A percentile compares a stretch with the other conserved stretches of the same genome.
phyloP scores from a whole-genome alignment of 2,113 vertebrate species.

The Lagopus muta region DNA sequence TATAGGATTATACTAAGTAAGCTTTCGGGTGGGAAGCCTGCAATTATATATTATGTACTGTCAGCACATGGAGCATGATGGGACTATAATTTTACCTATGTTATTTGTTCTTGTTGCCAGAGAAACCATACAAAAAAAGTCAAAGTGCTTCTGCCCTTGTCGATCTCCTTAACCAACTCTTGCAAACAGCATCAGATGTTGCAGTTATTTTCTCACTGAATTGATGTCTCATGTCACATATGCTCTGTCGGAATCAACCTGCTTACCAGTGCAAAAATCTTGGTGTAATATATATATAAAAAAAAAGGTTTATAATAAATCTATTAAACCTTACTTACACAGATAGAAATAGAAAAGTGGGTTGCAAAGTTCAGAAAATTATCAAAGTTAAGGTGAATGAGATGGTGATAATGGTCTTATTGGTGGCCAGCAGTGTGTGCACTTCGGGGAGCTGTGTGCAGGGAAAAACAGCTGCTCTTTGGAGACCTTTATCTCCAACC shows the following conservation, averaged over 20 bases:
- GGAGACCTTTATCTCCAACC: neutral
- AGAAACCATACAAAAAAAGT: slow-evolving; percentile 64
- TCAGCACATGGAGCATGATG: slow-evolving; percentile 46
- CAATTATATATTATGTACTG: slow-evolving; percentile 56
- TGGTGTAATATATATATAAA: neutral
- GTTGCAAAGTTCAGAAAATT: neutral
- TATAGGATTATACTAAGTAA: slow-evolving; percentile 46
- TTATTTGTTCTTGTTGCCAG: slow-evolving; percentile 56
- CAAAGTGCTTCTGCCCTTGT: slow-evolving; percentile 33
- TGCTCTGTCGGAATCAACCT: slow-evolving; percentile 8
- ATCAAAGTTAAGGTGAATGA: neutral
- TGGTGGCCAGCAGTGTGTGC: fast-evolving
- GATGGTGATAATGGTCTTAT: neutral
- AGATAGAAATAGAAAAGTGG: neutral
- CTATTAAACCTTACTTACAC: neutral
- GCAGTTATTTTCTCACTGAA: slow-evolving; percentile 32
- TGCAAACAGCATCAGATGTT: slow-evolving; percentile 16
- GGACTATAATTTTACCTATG: slow-evolving; percentile 59
- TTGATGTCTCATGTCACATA: neutral
- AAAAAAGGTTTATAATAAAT: neutral
- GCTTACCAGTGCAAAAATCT: neutral
- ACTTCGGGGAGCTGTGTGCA: fast-evolving
- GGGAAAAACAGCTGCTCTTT: neutral
- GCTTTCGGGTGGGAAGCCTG: slow-evolving; percentile 51
- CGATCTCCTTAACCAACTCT: slow-evolving; percentile 52